phyloP scores from a whole-genome alignment of 2,113 vertebrate genomes.

The Glaucomys volans region DNA sequence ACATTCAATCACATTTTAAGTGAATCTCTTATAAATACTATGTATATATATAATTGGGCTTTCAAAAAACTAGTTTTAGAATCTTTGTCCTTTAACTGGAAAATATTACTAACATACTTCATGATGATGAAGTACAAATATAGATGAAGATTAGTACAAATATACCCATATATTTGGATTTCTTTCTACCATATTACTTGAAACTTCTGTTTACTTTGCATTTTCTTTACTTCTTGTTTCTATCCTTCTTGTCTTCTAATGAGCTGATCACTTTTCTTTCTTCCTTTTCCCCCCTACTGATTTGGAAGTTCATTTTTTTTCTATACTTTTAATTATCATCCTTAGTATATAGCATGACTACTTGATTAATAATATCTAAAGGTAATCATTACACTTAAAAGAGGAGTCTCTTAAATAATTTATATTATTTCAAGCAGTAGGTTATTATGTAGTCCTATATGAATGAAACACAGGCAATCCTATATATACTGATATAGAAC shows the following conservation, averaged over 20 bases:
- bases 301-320: constrained; percentile 10
- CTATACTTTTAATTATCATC: not conserved
- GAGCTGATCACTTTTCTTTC: not conserved
- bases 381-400: not conserved
- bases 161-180: not conserved
- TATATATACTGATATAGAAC: not conserved
- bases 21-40: not conserved
- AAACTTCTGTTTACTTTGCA: not conserved
- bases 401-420: not conserved
- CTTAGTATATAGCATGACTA: not conserved
- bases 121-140: not conserved
- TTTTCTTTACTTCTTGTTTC: not conserved
- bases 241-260: not conserved
- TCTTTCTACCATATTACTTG: not conserved
- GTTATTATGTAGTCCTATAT: not conserved
- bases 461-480: not conserved
- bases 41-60: not conserved
- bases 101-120: not conserved
- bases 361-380: constrained; percentile 1
- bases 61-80: not conserved
- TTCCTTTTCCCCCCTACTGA: not conserved
- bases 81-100: not conserved
- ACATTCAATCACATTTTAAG: not conserved
- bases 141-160: no score
- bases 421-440: not conserved